Evolutionary conservation across 2,113 vertebrate genomes (phyloP).

Genomic region (Onychostruthus taczanowskii): DNA sequence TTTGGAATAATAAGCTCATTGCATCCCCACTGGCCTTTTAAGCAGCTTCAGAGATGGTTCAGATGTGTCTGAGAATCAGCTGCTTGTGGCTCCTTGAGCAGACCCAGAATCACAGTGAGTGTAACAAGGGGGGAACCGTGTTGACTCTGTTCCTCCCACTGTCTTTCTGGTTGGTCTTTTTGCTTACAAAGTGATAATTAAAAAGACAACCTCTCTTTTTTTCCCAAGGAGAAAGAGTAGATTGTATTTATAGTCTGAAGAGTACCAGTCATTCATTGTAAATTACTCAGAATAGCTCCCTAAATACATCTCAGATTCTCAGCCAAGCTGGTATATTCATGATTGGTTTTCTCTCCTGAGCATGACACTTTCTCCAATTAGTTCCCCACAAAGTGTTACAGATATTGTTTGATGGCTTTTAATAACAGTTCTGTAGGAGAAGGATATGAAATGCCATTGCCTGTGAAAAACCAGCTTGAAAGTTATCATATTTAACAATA

Average conservation of each 20-base stretch:
- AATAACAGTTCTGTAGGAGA: conserved; percentile 1
- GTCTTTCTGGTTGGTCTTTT: conserved; percentile 36
- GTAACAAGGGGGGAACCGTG: background rate
- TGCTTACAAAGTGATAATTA: conserved; percentile 38
- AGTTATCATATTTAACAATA: background rate
- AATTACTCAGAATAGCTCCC: conserved; percentile 40
- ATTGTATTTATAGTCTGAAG: conserved; percentile 46
- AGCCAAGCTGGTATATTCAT: conserved; percentile 12
- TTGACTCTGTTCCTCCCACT: background rate
- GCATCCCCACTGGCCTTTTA: background rate
- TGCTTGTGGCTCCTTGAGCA: background rate
- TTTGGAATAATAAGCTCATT: background rate
- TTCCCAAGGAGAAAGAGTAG: conserved; percentile 17
- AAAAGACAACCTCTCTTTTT: conserved; percentile 16
- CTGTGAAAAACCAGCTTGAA: background rate
- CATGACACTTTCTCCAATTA: conserved; percentile 30
- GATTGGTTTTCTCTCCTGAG: conserved; percentile 30
- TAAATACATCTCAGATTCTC: conserved; percentile 44
- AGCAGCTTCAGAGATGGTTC: background rate
- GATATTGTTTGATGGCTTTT: conserved; percentile 23
- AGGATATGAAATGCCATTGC: background rate
- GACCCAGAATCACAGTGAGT: background rate
- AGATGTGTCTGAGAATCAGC: background rate
- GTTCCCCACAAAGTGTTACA: conserved; percentile 12
- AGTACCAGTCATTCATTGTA: conserved; percentile 37